A percentile compares a stretch with the other conserved stretches of the same genome.
phyloP scores from a whole-genome alignment of 2,113 vertebrate species.

The Eonycteris spelaea region DNA sequence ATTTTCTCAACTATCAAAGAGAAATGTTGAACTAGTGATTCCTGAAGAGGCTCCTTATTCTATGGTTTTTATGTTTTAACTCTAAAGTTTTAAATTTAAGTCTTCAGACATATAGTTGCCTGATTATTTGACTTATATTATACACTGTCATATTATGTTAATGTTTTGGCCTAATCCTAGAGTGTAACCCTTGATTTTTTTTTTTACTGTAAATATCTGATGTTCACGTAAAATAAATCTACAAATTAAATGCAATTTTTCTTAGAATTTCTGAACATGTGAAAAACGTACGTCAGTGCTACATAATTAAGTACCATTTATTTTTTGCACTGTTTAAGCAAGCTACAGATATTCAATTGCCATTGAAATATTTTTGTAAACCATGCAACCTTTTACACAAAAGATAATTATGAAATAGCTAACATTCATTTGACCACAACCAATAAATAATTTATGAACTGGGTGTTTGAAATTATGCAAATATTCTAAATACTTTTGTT shows the following conservation, averaged over 20 bases:
- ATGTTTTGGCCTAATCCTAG: not conserved
- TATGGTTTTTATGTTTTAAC: not conserved
- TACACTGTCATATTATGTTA: not conserved
- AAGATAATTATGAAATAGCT: conserved; percentile 82
- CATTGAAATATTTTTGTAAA: conserved; percentile 83
- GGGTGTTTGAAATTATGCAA: conserved; percentile 84
- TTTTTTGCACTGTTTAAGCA: conserved; percentile 76
- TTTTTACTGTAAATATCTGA: conserved; percentile 50
- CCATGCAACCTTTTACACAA: conserved; percentile 81
- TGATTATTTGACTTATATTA: conserved; percentile 14
- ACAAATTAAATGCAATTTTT: conserved; percentile 76
- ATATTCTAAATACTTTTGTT: conserved; percentile 84
- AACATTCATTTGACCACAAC: conserved; percentile 85
- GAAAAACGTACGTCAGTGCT: conserved; percentile 72
- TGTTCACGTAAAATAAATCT: conserved; percentile 74
- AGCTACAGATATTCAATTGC: conserved; percentile 78
- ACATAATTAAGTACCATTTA: conserved; percentile 80
- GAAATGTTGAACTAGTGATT: not conserved
- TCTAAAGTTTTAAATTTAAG: not conserved
- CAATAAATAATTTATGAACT: conserved; percentile 87
- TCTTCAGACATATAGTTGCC: not conserved
- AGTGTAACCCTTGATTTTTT: not conserved
- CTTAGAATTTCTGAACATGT: conserved; percentile 73
- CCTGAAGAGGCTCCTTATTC: not conserved
- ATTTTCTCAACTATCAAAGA: conserved; percentile 1